A percentile compares a stretch with the other conserved stretches of the same genome.
phyloP scores from a whole-genome alignment of 2,797 vertebrate species.

The Pipistrellus nathusii region DNA sequence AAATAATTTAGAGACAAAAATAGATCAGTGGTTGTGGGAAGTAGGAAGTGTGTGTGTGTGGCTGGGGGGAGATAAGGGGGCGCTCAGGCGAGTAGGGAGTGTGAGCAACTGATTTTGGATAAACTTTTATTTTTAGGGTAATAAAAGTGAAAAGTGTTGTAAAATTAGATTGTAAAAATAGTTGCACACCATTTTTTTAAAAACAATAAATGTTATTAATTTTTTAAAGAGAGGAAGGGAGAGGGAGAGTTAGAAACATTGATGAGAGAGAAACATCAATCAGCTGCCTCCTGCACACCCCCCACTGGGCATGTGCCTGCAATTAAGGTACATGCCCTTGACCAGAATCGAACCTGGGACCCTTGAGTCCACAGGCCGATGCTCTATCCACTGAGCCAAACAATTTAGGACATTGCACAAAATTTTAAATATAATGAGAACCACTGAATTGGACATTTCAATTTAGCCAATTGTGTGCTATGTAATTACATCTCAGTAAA shows the following conservation, averaged over 20 bases:
- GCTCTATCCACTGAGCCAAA: no score
- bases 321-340: no score
- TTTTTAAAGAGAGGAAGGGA: no score
- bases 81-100: background rate
- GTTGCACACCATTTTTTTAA: background rate
- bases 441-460: background rate
- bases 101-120: background rate
- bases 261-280: no score
- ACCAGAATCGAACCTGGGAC: no score
- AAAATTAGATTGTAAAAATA: background rate
- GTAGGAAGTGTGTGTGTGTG: no score
- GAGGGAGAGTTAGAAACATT: no score
- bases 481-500: background rate
- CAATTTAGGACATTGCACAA: no score
- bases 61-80: fast-evolving
- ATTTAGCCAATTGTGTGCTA: background rate
- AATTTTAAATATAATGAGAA: background rate
- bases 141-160: background rate
- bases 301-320: no score
- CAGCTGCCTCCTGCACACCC: no score
- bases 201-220: background rate
- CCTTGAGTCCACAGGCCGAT: no score
- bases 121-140: background rate
- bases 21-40: background rate
- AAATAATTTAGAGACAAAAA: background rate